Evolutionary conservation across 2,888 invertebrate species (phyloP), one percentile per base, ranked within the genome.

Genomic region (Agrochola circellaris): DNA sequence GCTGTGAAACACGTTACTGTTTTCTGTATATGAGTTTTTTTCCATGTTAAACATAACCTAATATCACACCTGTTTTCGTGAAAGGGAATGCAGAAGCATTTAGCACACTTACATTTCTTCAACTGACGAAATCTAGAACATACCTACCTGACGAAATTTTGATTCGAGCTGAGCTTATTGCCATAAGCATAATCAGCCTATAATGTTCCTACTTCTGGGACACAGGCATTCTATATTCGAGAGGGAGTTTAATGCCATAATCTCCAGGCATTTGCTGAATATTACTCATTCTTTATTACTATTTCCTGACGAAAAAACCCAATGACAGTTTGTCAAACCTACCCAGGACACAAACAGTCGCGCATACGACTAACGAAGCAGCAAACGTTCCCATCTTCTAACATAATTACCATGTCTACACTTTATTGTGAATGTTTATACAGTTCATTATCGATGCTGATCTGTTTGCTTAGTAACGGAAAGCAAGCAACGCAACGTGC

Each of bases 401-500:
- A 69, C 38, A 73, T 87, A 87, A 68, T 84, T 89, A 90, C 88
- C 87, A 88, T 85, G 73, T 89, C 85, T 85, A 83, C 77, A 84
- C 81, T 88, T 88, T 88, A 88, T 89, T 91, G 88, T 74, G 87
- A 79, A 71, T 92, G 90, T 94, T 92, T 93, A 88, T 81, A 67
- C 70, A 82, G 83, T 78, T 84, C 82, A 92, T 93, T 94, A 92
- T 90, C 91, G 86, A 82, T 81, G 83, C 85, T 87, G 89, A 85
- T 91, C 88, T 93, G 90, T 93, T 92, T 92, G 89, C 87, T 88
- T 81, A 83, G 85, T 82, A 87, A 87, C 88, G 88, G 81, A 89
- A 89, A 84, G 87, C 83, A 86, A 88, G 85, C 88, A 89, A 88
- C 81, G 83, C 87, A 88, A 88, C 89, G 85, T 88, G 89, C 89